Conservation (phyloP, 2,113 vertebrate species). For the Saccopteryx bilineata region DNA sequence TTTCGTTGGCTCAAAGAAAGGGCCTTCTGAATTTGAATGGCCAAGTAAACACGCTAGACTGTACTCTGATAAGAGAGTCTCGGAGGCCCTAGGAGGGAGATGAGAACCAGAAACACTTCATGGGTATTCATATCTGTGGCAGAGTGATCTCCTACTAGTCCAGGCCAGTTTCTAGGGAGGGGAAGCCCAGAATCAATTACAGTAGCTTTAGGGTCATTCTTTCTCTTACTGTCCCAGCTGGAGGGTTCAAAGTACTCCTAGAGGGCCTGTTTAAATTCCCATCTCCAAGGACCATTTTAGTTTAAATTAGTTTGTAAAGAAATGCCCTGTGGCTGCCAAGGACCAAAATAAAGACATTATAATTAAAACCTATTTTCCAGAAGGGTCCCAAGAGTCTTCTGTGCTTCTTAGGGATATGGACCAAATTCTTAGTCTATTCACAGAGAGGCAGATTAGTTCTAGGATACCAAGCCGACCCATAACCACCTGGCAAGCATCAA, state of each 20-base stretch:
- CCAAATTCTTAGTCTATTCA: constrained; percentile 1
- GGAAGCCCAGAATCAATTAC: background rate
- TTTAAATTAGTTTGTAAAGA: constrained; percentile 53
- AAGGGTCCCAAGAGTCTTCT: constrained; percentile 30
- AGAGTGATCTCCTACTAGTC: background rate
- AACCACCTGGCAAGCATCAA: background rate
- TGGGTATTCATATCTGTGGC: background rate
- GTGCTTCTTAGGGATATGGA: background rate
- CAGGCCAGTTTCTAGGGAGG: background rate
- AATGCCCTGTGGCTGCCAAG: background rate
- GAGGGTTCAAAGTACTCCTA: constrained; percentile 15
- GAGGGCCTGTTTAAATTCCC: background rate
- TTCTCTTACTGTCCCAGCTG: constrained; percentile 7
- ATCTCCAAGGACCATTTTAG: constrained; percentile 47
- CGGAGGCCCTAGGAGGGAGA: background rate
- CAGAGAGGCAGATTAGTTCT: background rate
- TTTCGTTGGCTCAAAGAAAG: background rate
- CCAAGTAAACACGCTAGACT: background rate
- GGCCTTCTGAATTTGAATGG: background rate
- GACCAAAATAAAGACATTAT: constrained; percentile 28
- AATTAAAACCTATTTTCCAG: constrained; percentile 34
- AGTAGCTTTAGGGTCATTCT: background rate
- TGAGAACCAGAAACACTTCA: constrained; percentile 37
- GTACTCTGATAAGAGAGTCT: background rate
- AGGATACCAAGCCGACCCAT: background rate